Evolutionary conservation across 2,888 invertebrate genomes (phyloP).

Genomic region (Acronicta leporina): DNA sequence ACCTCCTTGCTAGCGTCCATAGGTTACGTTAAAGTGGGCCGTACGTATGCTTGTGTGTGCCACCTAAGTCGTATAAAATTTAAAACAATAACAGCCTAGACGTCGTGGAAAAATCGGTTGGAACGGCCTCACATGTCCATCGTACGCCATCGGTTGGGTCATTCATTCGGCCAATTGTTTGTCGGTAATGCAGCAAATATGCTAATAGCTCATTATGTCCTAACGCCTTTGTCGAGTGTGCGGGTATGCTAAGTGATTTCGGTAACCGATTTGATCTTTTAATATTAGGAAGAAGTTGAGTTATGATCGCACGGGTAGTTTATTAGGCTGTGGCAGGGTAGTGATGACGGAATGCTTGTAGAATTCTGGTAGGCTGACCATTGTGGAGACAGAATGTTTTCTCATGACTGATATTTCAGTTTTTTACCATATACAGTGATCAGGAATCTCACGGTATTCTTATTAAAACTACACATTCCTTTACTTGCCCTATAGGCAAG

Average conservation of each 20-base stretch:
- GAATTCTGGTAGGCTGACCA: not conserved
- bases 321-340: constrained; percentile 12
- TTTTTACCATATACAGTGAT: too few species aligned
- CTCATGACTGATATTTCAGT: too few species aligned
- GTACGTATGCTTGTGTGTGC: too few species aligned
- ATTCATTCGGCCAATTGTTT: constrained; percentile 69
- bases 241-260: constrained; percentile 75
- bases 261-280: constrained; percentile 70
- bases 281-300: constrained; percentile 33
- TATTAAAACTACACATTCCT: too few species aligned
- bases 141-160: constrained; percentile 59
- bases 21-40: too few species aligned
- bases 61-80: not conserved
- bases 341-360: constrained; percentile 5
- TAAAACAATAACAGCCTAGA: constrained; percentile 22
- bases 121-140: constrained; percentile 62
- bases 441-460: too few species aligned
- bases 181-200: constrained; percentile 79
- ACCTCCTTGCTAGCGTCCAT: too few species aligned
- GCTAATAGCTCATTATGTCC: constrained; percentile 79
- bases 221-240: constrained; percentile 66
- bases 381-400: too few species aligned
- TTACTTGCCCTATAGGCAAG: too few species aligned
- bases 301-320: constrained; percentile 21
- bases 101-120: constrained; percentile 41